These are phyloP conservation scores for Eumerus sabulonum DNA, from an alignment of 2,888 invertebrate genomes.

Conservation along the genomic window DNA sequence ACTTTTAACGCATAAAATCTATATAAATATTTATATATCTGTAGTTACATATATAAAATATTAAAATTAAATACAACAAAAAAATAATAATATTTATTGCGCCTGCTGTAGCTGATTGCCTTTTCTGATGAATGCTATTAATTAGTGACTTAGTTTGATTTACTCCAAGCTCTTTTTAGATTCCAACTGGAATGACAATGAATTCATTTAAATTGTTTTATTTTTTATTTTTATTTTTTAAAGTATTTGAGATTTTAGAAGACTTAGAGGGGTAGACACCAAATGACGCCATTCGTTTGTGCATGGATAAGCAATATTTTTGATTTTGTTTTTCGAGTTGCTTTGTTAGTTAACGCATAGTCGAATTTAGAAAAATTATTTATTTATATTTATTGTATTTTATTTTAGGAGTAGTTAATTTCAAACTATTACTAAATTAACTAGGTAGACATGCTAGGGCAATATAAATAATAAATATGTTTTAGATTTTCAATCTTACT, in stretches of 20 bases:
- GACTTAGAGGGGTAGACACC: background rate
- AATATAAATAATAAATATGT: too few relatives aligned
- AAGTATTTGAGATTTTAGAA: slow-evolving; percentile 35
- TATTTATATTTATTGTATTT: too few relatives aligned
- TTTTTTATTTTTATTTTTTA: slow-evolving; percentile 2
- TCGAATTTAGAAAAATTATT: too few relatives aligned
- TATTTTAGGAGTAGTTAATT: too few relatives aligned
- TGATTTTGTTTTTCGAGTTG: slow-evolving; percentile 39
- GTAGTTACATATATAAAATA: background rate
- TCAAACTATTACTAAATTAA: too few relatives aligned
- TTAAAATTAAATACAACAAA: too few relatives aligned
- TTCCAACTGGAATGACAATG: slow-evolving; percentile 48
- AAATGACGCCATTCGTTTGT: slow-evolving; percentile 49
- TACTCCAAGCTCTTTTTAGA: slow-evolving; percentile 10
- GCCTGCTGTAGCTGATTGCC: slow-evolving; percentile 64
- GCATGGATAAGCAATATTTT: slow-evolving; percentile 40
- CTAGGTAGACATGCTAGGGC: too few relatives aligned
- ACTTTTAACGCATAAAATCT: slow-evolving; percentile 5
- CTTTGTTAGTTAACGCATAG: too few relatives aligned
- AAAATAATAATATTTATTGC: slow-evolving; percentile 25
- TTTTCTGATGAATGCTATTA: slow-evolving; percentile 59
- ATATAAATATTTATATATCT: slow-evolving; percentile 7
- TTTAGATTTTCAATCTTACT: too few relatives aligned
- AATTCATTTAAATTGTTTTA: background rate
- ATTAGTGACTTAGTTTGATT: slow-evolving; percentile 27